phyloP scores from a whole-genome alignment of 2,888 invertebrate species.

The Argyresthia goedartella region DNA sequence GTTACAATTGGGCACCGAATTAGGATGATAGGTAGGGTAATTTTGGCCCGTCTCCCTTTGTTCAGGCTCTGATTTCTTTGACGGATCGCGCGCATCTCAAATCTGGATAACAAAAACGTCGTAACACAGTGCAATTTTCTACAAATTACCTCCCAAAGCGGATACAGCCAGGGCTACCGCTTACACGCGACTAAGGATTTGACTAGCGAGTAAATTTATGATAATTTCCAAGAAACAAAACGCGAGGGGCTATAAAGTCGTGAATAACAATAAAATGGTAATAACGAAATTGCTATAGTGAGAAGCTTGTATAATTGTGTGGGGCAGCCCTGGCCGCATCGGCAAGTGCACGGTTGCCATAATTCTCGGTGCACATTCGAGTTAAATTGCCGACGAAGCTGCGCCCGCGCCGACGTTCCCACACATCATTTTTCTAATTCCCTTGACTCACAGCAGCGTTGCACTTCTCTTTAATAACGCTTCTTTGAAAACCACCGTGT shows the following conservation, averaged over 20 bases:
- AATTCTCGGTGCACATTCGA: constrained; percentile 53
- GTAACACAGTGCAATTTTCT: constrained; percentile 30
- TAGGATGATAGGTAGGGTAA: constrained; percentile 51
- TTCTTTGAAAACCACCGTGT: constrained; percentile 11
- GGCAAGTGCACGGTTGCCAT: constrained; percentile 45
- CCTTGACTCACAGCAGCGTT: constrained; percentile 26
- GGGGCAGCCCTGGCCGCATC: constrained; percentile 32
- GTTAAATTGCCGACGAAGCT: constrained; percentile 46
- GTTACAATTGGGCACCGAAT: constrained; percentile 41
- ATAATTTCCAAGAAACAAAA: background rate
- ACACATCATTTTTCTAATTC: constrained; percentile 62
- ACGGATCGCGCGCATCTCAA: constrained; percentile 15
- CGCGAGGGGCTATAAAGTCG: background rate
- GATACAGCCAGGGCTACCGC: constrained; percentile 14
- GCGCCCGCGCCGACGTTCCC: constrained; percentile 37
- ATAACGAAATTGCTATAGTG: constrained; percentile 2
- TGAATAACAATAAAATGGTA: background rate
- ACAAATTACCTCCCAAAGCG: constrained; percentile 29
- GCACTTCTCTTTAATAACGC: constrained; percentile 40
- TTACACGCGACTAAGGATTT: background rate
- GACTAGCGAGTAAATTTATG: background rate
- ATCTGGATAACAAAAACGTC: constrained; percentile 32
- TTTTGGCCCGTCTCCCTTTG: constrained; percentile 22
- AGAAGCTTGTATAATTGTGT: background rate
- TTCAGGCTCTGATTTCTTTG: constrained; percentile 20